Conservation (phyloP, 1,140 invertebrate genomes). For the Brachionus koreanus region DNA sequence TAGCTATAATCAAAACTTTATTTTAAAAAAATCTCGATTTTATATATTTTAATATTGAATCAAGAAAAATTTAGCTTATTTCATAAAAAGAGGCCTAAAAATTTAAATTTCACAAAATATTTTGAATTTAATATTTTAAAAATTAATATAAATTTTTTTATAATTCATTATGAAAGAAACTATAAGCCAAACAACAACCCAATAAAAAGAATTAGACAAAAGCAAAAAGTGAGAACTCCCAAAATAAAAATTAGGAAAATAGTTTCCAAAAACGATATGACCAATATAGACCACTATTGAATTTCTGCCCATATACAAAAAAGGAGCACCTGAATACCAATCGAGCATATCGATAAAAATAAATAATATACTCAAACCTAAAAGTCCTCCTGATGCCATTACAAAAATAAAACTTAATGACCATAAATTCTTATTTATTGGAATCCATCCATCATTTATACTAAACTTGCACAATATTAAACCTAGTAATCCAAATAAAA, state of each 20-base stretch:
- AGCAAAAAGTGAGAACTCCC: slow-evolving; percentile 67
- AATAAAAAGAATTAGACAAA: slow-evolving; percentile 74
- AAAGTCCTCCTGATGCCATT: slow-evolving; percentile 68
- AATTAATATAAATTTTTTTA: slow-evolving; percentile 68
- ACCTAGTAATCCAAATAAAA: slow-evolving; percentile 67
- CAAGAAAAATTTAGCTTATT: too few species aligned
- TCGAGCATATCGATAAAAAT: slow-evolving; percentile 72
- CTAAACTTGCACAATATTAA: slow-evolving; percentile 9
- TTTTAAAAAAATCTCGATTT: too few species aligned
- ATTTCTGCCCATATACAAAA: slow-evolving; percentile 76
- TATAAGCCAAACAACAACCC: slow-evolving; percentile 73
- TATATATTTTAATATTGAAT: too few species aligned
- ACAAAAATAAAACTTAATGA: slow-evolving; percentile 68
- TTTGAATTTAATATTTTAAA: slow-evolving; percentile 50
- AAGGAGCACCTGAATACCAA: slow-evolving; percentile 77
- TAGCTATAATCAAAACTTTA: too few species aligned
- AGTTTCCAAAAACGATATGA: slow-evolving; percentile 70
- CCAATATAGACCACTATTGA: slow-evolving; percentile 79
- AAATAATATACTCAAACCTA: slow-evolving; percentile 71
- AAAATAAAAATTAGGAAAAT: slow-evolving; percentile 70
- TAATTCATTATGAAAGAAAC: slow-evolving; percentile 69
- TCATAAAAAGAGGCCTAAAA: too few species aligned
- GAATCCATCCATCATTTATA: slow-evolving; percentile 68
- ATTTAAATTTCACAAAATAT: too few species aligned
- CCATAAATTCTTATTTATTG: slow-evolving; percentile 84